Conservation (phyloP, 2,113 vertebrate genomes). For the Hydrochoerus hydrochaeris region DNA sequence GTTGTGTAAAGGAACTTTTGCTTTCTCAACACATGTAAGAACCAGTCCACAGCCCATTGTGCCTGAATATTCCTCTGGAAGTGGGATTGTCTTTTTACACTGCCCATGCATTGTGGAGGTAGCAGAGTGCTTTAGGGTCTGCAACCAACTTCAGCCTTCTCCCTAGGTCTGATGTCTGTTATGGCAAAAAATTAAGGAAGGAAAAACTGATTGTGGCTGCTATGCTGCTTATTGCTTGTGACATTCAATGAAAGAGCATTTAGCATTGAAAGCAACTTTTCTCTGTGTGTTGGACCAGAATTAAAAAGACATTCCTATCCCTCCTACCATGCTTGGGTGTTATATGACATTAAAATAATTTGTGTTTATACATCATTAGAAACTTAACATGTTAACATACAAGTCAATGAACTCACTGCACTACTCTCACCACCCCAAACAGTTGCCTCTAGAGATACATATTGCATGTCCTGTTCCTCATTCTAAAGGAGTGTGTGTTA, state of each 20-base stretch:
- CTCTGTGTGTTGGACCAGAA: background rate
- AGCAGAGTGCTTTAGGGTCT: background rate
- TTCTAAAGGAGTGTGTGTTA: background rate
- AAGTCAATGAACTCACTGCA: background rate
- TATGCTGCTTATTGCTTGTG: background rate
- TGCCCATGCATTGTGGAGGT: rapidly evolving
- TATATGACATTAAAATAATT: background rate
- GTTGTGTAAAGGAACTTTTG: slow-evolving; percentile 52
- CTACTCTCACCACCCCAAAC: background rate
- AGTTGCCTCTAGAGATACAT: background rate
- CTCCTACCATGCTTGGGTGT: background rate
- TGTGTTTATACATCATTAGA: slow-evolving; percentile 35
- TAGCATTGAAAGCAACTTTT: background rate
- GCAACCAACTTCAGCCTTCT: background rate
- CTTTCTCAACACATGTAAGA: background rate
- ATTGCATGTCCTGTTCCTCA: background rate
- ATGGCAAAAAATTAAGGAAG: background rate
- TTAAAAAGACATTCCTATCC: slow-evolving; percentile 39
- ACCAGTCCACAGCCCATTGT: background rate
- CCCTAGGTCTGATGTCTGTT: background rate
- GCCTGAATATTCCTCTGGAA: rapidly evolving
- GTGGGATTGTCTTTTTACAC: background rate
- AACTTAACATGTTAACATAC: background rate
- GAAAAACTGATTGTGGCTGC: background rate
- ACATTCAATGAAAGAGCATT: background rate